Base-by-base conservation (phyloP, 2,888 invertebrate species). In the Mesorhabditis sp. region DNA sequence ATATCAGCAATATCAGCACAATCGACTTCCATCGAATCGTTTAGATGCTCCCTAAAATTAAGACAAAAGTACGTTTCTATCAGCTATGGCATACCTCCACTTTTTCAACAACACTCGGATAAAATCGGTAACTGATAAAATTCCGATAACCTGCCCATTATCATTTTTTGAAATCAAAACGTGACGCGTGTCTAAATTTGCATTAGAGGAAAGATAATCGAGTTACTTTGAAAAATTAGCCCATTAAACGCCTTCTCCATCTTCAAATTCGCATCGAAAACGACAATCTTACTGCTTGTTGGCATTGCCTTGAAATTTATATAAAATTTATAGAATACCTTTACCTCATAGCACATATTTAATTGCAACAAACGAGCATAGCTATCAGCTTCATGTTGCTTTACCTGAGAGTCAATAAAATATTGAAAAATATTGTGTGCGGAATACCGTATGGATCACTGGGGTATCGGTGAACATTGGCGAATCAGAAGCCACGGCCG, bases 221-320 rank as follows among this genome's bases (percentile, higher is more conserved):
- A 70, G 72, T 66, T 50, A 76, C 81, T 75, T 90, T 98, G 97
- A 88, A 95, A 94, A 73, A 98, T 95, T 77, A 98, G 90, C 62
- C 97, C 97, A 88, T 94, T 97, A 89, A 98, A 98, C 67, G 98
- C 96, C 88, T 95, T 95, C 89, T 95, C 95, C 79, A 95, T 96
- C 80, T 94, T 91, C 74, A 98, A 90, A 87, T 94, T 93, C 66
- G 95, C 96, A 89, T 98, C 98, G 88, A 98, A 97, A 74, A 98
- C 95, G 79, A 98, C 96, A 87, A 98, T 90, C 89, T 98, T 98
- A 81, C 96, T 95, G 85, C 95, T 96, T 72, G 95, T 95, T 73
- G 98, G 98, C 87, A 98, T 95, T 88, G 98, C 91, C 90, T 98
- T 97, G 89, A 63, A 28, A 63, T 28, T 15, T 15, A 15, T 10